Base-by-base conservation (phyloP, 2,797 vertebrate genomes). In the Phalanger gymnotis region DNA sequence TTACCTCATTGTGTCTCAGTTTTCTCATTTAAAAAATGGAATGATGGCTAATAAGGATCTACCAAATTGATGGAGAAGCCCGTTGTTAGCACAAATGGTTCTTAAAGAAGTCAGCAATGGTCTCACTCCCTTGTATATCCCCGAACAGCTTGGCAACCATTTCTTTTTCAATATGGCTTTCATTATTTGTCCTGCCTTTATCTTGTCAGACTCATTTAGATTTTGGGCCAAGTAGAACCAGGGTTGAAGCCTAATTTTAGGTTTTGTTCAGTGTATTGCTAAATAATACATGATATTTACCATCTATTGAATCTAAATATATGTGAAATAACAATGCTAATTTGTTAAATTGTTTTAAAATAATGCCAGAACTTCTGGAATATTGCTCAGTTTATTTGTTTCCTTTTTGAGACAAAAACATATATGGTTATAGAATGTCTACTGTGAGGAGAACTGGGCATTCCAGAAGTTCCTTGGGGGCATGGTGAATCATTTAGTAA, bases 401-500 rank as follows among this genome's bases (percentile, higher is more conserved):
- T 95, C 94, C 90, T 87, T 66, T 96, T 89, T 54, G 91, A 22
- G 19, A 90, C 25, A 95, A 57, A 95, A 90, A 91, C 96, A 30
- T 90, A 90, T 95, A 92, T 94, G 58, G 53, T 11, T 90, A 6
- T 31, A 61, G 14, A 95, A 61, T 94, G 90, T 27, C 73, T 95
- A 6, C 61, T 40, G 31, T 34, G 58, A 34, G 61, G 34, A 73
- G 34, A 73, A 34, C 61, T 73, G 34, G 61, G 34, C 4, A 5
- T n/a, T 34, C 58, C 31, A 73, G 94, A 93, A 97, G 87, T 61
- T 66, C 30, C 34, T n/a, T 73, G 34, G 16, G 27, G 51, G 53
- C 56, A 1, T 53, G n/a, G 91, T 94, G 54, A 97, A 93, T 95
- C 96, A 93, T 94, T 95, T 91, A 94, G 91, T 95, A 93, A 93